phyloP scores from a whole-genome alignment of 2,113 vertebrate genomes.

The Laterallus jamaicensis region DNA sequence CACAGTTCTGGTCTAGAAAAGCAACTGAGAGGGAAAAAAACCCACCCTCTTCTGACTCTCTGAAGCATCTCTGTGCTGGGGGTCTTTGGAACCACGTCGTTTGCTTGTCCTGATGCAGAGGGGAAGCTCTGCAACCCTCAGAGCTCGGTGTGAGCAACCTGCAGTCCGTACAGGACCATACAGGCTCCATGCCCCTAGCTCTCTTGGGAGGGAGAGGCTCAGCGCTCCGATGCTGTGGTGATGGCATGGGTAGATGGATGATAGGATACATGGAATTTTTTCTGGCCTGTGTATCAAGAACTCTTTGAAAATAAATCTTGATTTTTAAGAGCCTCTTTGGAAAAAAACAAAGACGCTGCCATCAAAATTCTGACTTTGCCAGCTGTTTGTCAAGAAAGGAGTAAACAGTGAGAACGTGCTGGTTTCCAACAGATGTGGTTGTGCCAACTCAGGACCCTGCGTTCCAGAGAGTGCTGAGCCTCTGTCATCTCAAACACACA shows the following conservation, averaged over 20 bases:
- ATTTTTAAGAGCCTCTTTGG: background rate
- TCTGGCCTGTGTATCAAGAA: rapidly evolving
- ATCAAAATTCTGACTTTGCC: background rate
- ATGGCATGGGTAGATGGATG: background rate
- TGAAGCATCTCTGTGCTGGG: rapidly evolving
- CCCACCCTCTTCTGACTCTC: background rate
- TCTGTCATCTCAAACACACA: background rate
- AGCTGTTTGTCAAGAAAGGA: background rate
- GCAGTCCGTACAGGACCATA: rapidly evolving
- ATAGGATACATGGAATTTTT: background rate
- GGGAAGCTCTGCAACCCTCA: background rate
- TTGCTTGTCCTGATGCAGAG: background rate
- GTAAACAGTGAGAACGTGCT: background rate
- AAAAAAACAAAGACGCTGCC: background rate
- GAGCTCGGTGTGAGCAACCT: background rate
- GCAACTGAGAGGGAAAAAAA: background rate
- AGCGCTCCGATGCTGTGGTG: rapidly evolving
- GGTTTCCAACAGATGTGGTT: background rate
- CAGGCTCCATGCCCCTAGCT: background rate
- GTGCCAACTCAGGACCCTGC: background rate
- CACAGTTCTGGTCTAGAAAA: background rate
- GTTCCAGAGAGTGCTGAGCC: background rate
- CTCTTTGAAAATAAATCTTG: background rate
- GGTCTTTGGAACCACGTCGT: background rate
- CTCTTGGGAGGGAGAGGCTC: background rate